Conservation (phyloP, 2,113 vertebrate genomes). For the Dolichotis patagonum region DNA sequence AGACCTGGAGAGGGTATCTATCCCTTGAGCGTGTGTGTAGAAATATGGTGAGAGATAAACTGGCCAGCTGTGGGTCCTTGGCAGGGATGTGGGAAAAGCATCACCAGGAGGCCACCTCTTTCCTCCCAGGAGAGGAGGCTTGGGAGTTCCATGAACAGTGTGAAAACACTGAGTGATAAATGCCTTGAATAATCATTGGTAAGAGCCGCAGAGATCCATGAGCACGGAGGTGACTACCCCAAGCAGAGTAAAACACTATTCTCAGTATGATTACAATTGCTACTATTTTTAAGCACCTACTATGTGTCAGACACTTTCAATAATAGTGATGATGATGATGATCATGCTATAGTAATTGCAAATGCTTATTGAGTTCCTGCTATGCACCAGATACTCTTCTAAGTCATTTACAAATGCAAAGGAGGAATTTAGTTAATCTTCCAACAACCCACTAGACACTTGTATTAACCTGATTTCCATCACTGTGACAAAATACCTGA, state of each 20-base stretch:
- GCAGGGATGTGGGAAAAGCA: background rate
- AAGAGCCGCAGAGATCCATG: background rate
- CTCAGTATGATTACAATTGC: background rate
- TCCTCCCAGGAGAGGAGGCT: background rate
- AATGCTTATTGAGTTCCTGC: background rate
- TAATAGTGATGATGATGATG: background rate
- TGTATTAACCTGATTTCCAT: background rate
- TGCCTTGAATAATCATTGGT: background rate
- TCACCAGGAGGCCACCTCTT: background rate
- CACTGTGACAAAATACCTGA: background rate
- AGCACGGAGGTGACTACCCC: background rate
- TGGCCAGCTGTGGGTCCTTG: background rate
- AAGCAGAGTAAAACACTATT: background rate
- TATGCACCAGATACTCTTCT: background rate
- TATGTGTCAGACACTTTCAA: background rate
- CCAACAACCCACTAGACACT: background rate
- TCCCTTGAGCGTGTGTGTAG: background rate
- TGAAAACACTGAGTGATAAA: background rate
- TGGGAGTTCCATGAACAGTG: background rate
- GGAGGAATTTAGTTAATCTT: background rate
- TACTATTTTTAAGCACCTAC: background rate
- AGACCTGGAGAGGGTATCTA: background rate
- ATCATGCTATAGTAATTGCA: background rate
- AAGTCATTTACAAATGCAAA: background rate
- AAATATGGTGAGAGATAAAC: background rate